Conservation (phyloP, 2,113 vertebrate genomes). For the Anhinga rufa region DNA sequence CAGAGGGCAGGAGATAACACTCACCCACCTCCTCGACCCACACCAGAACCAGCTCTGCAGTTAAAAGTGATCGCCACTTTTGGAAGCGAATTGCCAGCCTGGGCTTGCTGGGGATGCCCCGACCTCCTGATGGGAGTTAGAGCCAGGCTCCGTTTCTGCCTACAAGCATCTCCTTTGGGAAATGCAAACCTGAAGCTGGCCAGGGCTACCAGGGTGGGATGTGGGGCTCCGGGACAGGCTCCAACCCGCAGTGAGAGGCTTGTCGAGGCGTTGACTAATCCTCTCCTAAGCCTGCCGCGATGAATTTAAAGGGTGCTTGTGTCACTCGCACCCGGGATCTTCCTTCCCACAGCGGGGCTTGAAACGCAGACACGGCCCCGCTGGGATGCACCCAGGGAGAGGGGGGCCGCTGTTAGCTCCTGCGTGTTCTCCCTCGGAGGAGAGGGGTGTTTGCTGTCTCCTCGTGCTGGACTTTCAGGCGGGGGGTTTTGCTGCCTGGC, state of each 20-base stretch:
- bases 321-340: background rate
- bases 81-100: background rate
- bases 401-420: background rate
- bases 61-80: background rate
- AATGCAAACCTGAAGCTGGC: background rate
- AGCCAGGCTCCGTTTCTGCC: background rate
- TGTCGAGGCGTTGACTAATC: slow-evolving; percentile 6
- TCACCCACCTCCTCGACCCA: accelerated
- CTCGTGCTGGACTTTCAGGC: background rate
- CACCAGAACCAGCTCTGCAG: background rate
- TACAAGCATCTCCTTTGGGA: background rate
- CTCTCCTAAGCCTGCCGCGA: background rate
- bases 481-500: background rate
- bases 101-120: background rate
- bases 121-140: accelerated
- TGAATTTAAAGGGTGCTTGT: slow-evolving; percentile 38
- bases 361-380: background rate
- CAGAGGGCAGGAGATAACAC: background rate
- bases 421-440: background rate
- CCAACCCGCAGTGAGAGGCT: background rate
- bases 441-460: background rate
- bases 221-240: background rate
- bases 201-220: background rate
- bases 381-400: background rate
- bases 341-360: background rate